Evolutionary conservation across 2,888 invertebrate genomes (phyloP), one percentile per base, ranked within the genome.

Genomic region (Ormyrus rosae): DNA sequence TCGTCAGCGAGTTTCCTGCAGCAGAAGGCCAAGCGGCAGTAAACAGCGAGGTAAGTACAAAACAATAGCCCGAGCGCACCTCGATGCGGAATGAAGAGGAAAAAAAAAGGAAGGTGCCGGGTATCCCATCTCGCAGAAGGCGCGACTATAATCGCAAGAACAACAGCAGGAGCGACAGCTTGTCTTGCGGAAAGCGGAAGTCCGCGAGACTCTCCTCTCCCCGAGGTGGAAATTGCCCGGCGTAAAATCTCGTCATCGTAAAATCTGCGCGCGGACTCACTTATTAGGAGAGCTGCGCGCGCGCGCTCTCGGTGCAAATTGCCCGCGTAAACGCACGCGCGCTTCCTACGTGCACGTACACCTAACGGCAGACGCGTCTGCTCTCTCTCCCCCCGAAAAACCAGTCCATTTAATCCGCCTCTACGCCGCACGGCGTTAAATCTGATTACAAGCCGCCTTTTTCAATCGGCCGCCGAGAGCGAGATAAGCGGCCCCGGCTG

Each of bases 221-320:
- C 6, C n/a, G 65, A 75, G 65, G 55, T 77, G 77, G 64, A 77
- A 77, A 70, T 70, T 63, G 63, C 77, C 10, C 51, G 63, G 19
- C 67, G 71, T 58, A 64, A 60, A 65, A 60, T 45, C 78, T 55
- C 69, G 76, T 55, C 50, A 55, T 78, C 71, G 71, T 78, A 78
- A 78, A 72, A 64, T 51, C 55, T 0, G 13, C 55, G 51, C 34
- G 72, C 13, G 65, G 63, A 19, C 19, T 64, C n/a, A 6, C 48
- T 64, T 46, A 13, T 48, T 7, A 34, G 46, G 63, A 6, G 8
- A 7, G 19, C 60, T 34, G 48, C 56, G 56, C 6, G 55, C 13
- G 71, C 67, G 67, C 34, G 2, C 34, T 4, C 34, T 34, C 34
- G 3, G 34, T 60, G 19, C 19, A 68, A 53, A 68, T 61, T 45